Evolutionary conservation across 2,888 invertebrate genomes (phyloP).

Genomic region (Chesias legatella): DNA sequence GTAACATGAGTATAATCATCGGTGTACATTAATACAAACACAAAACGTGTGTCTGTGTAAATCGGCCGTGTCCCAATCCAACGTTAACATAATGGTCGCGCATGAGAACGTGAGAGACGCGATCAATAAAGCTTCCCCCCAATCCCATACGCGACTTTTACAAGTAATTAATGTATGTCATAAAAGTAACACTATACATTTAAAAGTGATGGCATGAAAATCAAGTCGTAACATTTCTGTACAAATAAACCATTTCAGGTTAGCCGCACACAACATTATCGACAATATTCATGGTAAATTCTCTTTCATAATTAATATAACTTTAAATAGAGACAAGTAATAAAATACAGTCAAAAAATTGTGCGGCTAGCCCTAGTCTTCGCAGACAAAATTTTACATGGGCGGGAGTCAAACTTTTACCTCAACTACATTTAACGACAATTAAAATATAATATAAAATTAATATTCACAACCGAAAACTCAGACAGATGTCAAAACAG

Average conservation of each 20-base stretch:
- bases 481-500: neutral
- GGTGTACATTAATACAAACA: conserved; percentile 28
- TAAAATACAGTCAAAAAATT: too few species aligned
- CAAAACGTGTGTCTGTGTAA: conserved; percentile 27
- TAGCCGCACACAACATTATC: too few species aligned
- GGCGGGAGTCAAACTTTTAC: too few species aligned
- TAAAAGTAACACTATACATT: conserved; percentile 44
- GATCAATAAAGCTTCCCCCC: conserved; percentile 10
- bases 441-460: too few species aligned
- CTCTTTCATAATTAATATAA: too few species aligned
- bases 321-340: too few species aligned
- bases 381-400: too few species aligned
- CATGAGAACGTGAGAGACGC: conserved; percentile 15
- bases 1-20: conserved; percentile 26
- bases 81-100: conserved; percentile 27
- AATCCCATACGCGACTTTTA: conserved; percentile 44
- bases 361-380: too few species aligned
- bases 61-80: conserved; percentile 28
- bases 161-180: conserved; percentile 42
- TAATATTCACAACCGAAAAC: too few species aligned
- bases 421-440: too few species aligned
- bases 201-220: conserved; percentile 43
- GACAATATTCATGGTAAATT: too few species aligned
- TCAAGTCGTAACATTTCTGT: conserved; percentile 16
- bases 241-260: neutral